phyloP scores from a whole-genome alignment of 2,888 invertebrate species.

The Ophioninae sp. region DNA sequence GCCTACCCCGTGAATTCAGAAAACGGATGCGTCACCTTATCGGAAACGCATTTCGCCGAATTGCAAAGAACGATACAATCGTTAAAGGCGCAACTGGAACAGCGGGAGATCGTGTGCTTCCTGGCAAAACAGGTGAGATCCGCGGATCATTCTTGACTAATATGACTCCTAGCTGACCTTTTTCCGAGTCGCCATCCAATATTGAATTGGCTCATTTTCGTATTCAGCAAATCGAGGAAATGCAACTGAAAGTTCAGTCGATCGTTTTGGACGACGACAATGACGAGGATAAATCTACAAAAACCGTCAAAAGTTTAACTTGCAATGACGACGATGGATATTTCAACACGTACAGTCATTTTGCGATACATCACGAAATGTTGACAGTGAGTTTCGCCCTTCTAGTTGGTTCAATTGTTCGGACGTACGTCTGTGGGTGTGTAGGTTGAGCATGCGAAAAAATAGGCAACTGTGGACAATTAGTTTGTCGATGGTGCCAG shows the following conservation, averaged over 20 bases:
- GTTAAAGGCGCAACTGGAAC: conserved; percentile 83
- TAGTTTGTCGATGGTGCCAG: not conserved
- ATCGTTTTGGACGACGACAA: conserved; percentile 77
- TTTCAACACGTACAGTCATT: conserved; percentile 93
- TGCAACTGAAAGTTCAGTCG: conserved; percentile 76
- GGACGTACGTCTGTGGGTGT: not conserved
- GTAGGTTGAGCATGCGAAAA: conserved; percentile 18
- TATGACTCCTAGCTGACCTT: not conserved
- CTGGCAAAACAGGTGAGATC: conserved; percentile 75
- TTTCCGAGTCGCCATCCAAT: not conserved
- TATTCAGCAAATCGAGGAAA: conserved; percentile 78
- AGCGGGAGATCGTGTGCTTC: conserved; percentile 78
- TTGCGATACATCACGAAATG: conserved; percentile 97
- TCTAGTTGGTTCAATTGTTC: not conserved
- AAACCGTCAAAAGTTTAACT: conserved; percentile 81
- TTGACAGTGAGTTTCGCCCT: conserved; percentile 84
- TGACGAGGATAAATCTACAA: conserved; percentile 60
- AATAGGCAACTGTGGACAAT: not conserved
- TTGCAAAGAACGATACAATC: conserved; percentile 84
- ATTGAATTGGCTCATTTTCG: not conserved
- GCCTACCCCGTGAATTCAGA: conserved; percentile 84
- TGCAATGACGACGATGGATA: conserved; percentile 88
- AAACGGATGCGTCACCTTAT: conserved; percentile 84
- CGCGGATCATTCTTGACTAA: not conserved
- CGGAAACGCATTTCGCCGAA: conserved; percentile 84